Conservation (phyloP, 2,113 vertebrate genomes). For the Acinonyx jubatus region DNA sequence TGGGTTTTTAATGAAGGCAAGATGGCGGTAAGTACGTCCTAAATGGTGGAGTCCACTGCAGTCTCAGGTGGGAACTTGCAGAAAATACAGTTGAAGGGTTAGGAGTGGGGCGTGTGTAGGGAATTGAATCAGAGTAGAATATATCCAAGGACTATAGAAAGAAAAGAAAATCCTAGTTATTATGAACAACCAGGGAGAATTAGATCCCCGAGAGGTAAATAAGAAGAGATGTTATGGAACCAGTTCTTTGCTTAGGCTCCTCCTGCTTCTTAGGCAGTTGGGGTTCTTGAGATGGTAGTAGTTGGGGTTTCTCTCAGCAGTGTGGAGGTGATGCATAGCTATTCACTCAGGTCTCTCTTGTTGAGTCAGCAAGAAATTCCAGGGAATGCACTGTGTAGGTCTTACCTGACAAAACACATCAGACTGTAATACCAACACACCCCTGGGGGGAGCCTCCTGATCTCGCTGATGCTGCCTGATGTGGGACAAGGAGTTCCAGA, state of each 20-base stretch:
- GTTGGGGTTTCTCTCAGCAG: neutral
- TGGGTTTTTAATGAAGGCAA: neutral
- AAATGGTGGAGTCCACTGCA: neutral
- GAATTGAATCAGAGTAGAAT: neutral
- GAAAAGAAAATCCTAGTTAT: neutral
- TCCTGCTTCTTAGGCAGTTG: neutral
- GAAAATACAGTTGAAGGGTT: neutral
- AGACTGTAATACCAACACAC: neutral
- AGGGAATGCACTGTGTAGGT: neutral
- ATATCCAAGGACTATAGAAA: neutral
- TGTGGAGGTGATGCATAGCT: neutral
- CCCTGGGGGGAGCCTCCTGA: rapidly evolving
- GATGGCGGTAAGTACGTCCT: neutral
- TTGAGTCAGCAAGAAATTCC: neutral
- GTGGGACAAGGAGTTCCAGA: neutral
- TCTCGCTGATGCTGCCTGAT: neutral
- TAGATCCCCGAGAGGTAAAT: neutral
- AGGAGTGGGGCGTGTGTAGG: neutral
- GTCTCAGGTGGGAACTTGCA: neutral
- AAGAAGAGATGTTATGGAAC: neutral
- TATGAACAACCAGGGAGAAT: neutral
- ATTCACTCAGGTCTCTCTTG: neutral
- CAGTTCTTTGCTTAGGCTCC: neutral
- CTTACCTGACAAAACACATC: neutral
- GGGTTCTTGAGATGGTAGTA: neutral